phyloP scores from a whole-genome alignment of 1,140 invertebrate species.

The Halictus rubicundus region DNA sequence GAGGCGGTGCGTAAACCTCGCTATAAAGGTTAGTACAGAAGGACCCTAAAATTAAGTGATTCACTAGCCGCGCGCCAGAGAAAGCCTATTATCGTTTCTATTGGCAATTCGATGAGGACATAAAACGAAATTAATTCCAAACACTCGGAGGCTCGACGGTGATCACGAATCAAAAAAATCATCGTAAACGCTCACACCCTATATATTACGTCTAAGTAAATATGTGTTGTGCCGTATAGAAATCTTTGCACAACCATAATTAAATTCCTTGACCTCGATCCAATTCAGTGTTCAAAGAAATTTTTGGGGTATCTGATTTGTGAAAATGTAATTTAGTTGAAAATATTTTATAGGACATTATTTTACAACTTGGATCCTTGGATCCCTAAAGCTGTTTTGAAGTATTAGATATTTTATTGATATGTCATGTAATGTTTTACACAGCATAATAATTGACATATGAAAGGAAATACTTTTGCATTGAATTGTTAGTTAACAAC shows the following conservation, averaged over 20 bases:
- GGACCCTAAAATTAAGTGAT: constrained; percentile 39
- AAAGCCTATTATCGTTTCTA: constrained; percentile 30
- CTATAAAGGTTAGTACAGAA: constrained; percentile 35
- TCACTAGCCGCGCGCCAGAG: constrained; percentile 13
- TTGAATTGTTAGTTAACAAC: too few species aligned
- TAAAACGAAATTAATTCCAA: constrained; percentile 32
- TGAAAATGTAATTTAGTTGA: too few species aligned
- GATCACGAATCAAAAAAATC: background rate
- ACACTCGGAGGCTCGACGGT: background rate
- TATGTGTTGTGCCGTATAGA: background rate
- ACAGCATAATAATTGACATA: too few species aligned
- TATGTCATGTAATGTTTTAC: too few species aligned
- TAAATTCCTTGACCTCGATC: too few species aligned
- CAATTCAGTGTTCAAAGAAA: too few species aligned
- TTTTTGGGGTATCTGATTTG: too few species aligned
- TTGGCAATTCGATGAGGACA: constrained; percentile 13
- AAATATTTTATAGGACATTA: too few species aligned
- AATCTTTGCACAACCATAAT: background rate
- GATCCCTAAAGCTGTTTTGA: too few species aligned
- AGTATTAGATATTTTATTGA: too few species aligned
- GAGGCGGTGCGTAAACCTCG: constrained; percentile 39
- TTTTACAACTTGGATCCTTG: too few species aligned
- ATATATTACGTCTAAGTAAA: background rate
- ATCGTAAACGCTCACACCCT: background rate
- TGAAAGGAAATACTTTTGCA: too few species aligned